Conservation (phyloP, 1,140 invertebrate species). For the Zaprionus ornatus region DNA sequence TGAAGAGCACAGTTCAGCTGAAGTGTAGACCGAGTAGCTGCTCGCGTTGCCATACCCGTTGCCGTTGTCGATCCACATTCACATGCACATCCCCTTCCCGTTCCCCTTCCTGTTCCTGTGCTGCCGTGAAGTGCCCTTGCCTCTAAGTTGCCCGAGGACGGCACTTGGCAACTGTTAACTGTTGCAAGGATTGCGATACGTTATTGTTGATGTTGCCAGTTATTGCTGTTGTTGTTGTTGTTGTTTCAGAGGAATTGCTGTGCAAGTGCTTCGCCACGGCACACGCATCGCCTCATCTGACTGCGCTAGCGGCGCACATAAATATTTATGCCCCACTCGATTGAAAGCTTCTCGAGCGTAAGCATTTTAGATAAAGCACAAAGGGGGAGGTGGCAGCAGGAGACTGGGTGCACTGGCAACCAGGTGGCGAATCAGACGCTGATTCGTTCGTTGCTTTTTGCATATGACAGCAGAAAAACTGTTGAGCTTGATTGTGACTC, state of each 20-base stretch:
- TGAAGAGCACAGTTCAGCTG: background rate
- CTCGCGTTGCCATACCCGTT: conserved; percentile 12
- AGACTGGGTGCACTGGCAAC: background rate
- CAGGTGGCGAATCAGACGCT: conserved; percentile 34
- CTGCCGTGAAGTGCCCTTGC: conserved; percentile 59
- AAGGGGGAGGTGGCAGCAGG: background rate
- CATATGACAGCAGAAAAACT: conserved; percentile 76
- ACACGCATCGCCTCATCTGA: background rate
- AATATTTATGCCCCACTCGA: conserved; percentile 76
- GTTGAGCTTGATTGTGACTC: conserved; percentile 63
- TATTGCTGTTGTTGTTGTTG: conserved; percentile 8
- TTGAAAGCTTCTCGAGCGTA: conserved; percentile 80
- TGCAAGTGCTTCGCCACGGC: conserved; percentile 5
- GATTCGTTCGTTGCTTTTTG: conserved; percentile 58
- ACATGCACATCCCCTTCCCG: conserved; percentile 32
- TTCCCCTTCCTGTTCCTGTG: conserved; percentile 46
- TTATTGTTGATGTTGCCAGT: conserved; percentile 24
- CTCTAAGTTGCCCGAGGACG: conserved; percentile 20
- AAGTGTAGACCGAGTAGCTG: conserved; percentile 37
- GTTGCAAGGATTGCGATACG: conserved; percentile 48
- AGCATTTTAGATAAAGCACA: conserved; percentile 82
- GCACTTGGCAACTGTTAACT: conserved; percentile 68
- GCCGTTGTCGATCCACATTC: background rate
- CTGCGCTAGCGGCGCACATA: conserved; percentile 43
- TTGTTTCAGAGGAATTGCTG: conserved; percentile 12